Conservation (phyloP, 2,888 invertebrate species). For the Barypeithes pellucidus region DNA sequence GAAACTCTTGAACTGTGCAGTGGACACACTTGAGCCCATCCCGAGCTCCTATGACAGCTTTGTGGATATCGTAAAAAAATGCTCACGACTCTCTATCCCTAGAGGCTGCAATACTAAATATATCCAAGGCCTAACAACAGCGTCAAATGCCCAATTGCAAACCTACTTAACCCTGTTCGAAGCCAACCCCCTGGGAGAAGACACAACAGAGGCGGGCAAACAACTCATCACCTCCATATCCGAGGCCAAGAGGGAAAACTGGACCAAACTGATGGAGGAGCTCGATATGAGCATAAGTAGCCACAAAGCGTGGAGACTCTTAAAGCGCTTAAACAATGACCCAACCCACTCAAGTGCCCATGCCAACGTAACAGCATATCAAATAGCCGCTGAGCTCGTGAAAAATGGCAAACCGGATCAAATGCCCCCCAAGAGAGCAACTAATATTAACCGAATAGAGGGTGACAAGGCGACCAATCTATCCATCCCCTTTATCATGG, state of each 20-base stretch:
- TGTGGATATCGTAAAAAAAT: neutral
- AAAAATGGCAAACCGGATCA: too few relatives aligned
- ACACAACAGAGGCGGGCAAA: neutral
- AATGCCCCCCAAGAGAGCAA: too few relatives aligned
- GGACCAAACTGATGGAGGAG: too few relatives aligned
- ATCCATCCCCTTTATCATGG: conserved; percentile 14
- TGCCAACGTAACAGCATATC: too few relatives aligned
- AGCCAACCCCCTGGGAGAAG: conserved; percentile 2
- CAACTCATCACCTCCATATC: too few relatives aligned
- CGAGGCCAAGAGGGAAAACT: too few relatives aligned
- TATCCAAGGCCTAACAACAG: conserved; percentile 2
- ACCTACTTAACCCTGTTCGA: neutral
- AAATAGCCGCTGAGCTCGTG: too few relatives aligned
- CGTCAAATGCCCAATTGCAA: neutral
- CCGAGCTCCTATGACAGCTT: neutral
- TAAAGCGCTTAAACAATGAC: too few relatives aligned
- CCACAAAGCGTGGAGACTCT: too few relatives aligned
- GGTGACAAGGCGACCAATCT: neutral
- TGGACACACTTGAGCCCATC: neutral
- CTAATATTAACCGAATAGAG: too few relatives aligned
- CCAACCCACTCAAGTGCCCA: too few relatives aligned
- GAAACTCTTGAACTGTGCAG: neutral
- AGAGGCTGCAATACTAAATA: conserved; percentile 1
- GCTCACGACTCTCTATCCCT: conserved; percentile 2
- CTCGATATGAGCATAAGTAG: too few relatives aligned